phyloP scores from a whole-genome alignment of 2,113 vertebrate species.

The Chascanopsetta lugubris region DNA sequence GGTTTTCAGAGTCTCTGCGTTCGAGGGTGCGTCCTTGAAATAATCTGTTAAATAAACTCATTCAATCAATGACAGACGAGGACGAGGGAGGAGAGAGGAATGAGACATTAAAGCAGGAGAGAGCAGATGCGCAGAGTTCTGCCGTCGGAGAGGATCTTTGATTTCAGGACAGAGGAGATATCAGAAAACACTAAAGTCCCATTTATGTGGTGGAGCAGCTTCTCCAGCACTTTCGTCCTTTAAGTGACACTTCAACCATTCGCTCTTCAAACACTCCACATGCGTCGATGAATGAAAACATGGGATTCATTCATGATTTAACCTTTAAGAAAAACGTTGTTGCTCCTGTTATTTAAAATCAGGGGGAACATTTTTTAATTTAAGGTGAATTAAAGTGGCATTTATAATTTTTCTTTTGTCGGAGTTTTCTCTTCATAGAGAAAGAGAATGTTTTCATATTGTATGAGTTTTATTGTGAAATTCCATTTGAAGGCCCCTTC shows the following conservation, averaged over 20 bases:
- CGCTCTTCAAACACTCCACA: background rate
- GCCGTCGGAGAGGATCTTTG: conserved; percentile 3
- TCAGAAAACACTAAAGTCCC: conserved; percentile 30
- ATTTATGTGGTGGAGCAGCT: conserved; percentile 44
- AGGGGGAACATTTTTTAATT: too few relatives aligned
- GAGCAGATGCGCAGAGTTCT: conserved; percentile 10
- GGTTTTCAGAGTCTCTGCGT: too few relatives aligned
- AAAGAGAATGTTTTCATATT: too few relatives aligned
- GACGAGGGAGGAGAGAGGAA: background rate
- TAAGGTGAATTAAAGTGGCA: too few relatives aligned
- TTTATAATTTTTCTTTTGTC: too few relatives aligned
- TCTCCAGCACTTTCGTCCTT: conserved; percentile 35
- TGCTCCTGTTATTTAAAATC: too few relatives aligned
- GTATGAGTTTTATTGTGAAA: too few relatives aligned
- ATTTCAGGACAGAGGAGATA: conserved; percentile 24
- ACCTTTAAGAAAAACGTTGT: background rate
- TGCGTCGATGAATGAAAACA: background rate
- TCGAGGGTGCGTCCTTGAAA: background rate
- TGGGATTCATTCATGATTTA: background rate
- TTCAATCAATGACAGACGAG: background rate
- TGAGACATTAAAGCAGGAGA: background rate
- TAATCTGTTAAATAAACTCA: background rate
- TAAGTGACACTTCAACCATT: conserved; percentile 2
- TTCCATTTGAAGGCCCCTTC: too few relatives aligned
- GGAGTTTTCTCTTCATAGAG: too few relatives aligned